A percentile compares a stretch with the other conserved stretches of the same genome.
Evolutionary conservation across 2,888 invertebrate genomes (phyloP).

Genomic region (Platerodrilus igneus): DNA sequence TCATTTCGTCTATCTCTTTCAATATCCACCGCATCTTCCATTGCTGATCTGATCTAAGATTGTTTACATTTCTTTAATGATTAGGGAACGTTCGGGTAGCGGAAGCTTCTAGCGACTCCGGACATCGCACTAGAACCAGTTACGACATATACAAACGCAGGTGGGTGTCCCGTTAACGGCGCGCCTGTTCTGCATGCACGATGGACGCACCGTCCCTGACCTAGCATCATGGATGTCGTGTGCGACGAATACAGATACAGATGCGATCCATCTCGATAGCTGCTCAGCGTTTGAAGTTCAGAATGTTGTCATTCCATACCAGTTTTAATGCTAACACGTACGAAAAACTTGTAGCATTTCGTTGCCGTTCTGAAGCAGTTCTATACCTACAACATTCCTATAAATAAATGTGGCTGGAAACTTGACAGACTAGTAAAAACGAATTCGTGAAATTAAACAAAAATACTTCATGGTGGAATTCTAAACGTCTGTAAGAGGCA

Average conservation of each 20-base stretch:
- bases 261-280: slow-evolving; percentile 19
- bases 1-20: slow-evolving; percentile 29
- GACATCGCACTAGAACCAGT: slow-evolving; percentile 17
- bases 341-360: slow-evolving; percentile 27
- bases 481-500: too few species aligned
- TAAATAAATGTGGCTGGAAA: slow-evolving; percentile 26
- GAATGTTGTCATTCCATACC: slow-evolving; percentile 19
- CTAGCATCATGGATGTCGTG: slow-evolving; percentile 33
- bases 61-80: slow-evolving; percentile 23
- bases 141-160: slow-evolving; percentile 21
- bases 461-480: too few species aligned
- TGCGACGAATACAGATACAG: slow-evolving; percentile 35
- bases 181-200: slow-evolving; percentile 37
- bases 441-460: slow-evolving; percentile 25
- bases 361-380: too few species aligned
- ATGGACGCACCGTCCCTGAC: slow-evolving; percentile 37
- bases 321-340: slow-evolving; percentile 28
- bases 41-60: slow-evolving; percentile 22
- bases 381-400: slow-evolving; percentile 30
- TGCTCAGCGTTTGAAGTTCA: slow-evolving; percentile 11
- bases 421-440: slow-evolving; percentile 31
- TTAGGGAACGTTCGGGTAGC: slow-evolving; percentile 15
- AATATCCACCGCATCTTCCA: slow-evolving; percentile 27
- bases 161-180: slow-evolving; percentile 34
- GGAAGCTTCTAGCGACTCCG: slow-evolving; percentile 11